Percentiles rank a stretch among this genome's conserved stretches.
Evolutionary conservation across 1,140 invertebrate species (phyloP).

Genomic region (Sycophila sp.): DNA sequence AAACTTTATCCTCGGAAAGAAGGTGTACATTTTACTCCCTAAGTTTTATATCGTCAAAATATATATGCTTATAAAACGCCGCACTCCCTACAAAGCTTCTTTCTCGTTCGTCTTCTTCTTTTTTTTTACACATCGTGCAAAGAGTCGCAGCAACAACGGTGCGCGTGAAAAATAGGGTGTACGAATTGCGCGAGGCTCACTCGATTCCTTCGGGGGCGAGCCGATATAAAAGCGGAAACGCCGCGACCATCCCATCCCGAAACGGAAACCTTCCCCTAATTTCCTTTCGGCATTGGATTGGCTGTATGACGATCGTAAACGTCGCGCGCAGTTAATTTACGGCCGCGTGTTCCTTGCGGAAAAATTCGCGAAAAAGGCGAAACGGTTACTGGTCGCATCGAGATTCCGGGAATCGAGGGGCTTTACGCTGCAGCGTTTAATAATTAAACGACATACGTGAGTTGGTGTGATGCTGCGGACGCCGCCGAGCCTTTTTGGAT

Average conservation of each 20-base stretch:
- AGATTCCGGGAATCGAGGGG: too few species aligned
- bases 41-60: slow-evolving; percentile 10
- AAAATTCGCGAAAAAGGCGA: too few species aligned
- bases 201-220: not conserved
- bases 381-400: too few species aligned
- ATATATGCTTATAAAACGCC: slow-evolving; percentile 27
- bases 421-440: too few species aligned
- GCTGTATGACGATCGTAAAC: too few species aligned
- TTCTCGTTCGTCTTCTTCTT: too few species aligned
- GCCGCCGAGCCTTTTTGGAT: too few species aligned
- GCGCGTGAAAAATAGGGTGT: not conserved
- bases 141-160: not conserved
- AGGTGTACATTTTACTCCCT: not conserved
- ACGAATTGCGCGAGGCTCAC: not conserved
- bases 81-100: slow-evolving; percentile 23
- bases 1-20: slow-evolving; percentile 6
- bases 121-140: not conserved
- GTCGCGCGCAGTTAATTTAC: too few species aligned
- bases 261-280: slow-evolving; percentile 64
- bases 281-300: slow-evolving; percentile 52
- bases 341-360: too few species aligned
- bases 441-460: too few species aligned
- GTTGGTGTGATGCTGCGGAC: too few species aligned
- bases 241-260: slow-evolving; percentile 41
- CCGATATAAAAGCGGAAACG: not conserved